Base-by-base conservation (phyloP, 2,797 vertebrate species). In the Microctenopoma stevenorrisi region DNA sequence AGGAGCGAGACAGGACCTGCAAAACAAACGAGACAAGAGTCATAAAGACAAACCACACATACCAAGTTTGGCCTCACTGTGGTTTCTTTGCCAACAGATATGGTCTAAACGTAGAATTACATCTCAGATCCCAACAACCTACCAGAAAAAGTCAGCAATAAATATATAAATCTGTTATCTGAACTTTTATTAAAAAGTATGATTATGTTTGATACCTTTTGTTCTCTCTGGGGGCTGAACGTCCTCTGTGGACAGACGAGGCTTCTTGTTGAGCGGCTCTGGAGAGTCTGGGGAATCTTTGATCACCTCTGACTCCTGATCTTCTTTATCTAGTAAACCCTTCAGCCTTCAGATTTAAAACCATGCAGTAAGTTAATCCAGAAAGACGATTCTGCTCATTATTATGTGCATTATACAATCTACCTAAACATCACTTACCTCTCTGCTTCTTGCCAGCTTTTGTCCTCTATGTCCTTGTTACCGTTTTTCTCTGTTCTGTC, bases 281-380 rank as follows among this genome's bases (percentile, higher is more conserved):
- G 98, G 98, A 43, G 98, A 99, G 86, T 99, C 98, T 0, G 98
- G 98, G 0, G 98, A 99, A 86, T 99, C 98, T 82, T 99, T 99
- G 69, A 99, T 99, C 79, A 99, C 93, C 78, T 99, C 98, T 0
- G 96, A 86, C 89, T 97, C 98, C 62, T 93, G 90, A 4, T 99
- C 96, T 50, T 98, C 97, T 79, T 98, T 99, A 69, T 97, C 97
- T 77, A 95, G 77, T 55, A 95, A 88, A 57, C 95, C 93, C 89
- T 98, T 99, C 65, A 97, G 87, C 78, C 97, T 99, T 64, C 5
- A 48, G 16, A 11, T 5, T 43, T 2, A 30, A 55, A 44, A 8
- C 25, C 2, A 4, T 14, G 10, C 16, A 35, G 12, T 7, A 33
- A 33, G 30, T 33, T 33, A 38, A 30, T 22, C 22, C 22, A 22